A percentile compares a stretch with the other conserved stretches of the same genome.
These are phyloP conservation scores for Eurytoma adleriae DNA, from an alignment of 2,888 invertebrate species.

Conservation along the genomic window DNA sequence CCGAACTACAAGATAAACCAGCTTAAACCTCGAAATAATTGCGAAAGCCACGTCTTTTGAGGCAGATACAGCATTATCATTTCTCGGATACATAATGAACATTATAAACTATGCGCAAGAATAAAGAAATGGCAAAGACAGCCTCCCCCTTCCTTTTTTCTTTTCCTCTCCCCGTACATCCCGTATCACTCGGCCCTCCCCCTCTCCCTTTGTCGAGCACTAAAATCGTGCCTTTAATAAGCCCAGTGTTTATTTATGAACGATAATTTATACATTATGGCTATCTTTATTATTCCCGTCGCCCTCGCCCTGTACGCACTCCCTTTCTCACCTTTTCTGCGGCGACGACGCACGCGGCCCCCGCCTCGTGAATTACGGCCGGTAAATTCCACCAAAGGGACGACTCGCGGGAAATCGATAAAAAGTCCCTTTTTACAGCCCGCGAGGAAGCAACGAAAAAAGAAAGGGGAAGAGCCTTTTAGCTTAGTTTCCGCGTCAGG, in stretches of 20 bases:
- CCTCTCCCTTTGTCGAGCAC: slow-evolving; percentile 27
- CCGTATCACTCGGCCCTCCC: slow-evolving; percentile 20
- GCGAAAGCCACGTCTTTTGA: not conserved
- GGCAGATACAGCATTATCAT: slow-evolving; percentile 41
- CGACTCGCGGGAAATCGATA: slow-evolving; percentile 23
- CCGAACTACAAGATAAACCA: not conserved
- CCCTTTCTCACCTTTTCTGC: not conserved
- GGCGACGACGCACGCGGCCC: not conserved
- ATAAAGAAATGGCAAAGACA: slow-evolving; percentile 58
- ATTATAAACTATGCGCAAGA: slow-evolving; percentile 51
- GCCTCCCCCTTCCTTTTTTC: not conserved
- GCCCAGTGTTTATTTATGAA: slow-evolving; percentile 55
- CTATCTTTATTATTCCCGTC: slow-evolving; percentile 50
- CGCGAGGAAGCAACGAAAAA: not conserved
- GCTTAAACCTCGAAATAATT: not conserved
- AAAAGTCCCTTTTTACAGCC: not conserved
- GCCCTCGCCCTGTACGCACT: not conserved
- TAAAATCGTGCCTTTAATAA: slow-evolving; percentile 53
- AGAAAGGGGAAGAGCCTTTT: not conserved
- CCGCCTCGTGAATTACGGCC: slow-evolving; percentile 20
- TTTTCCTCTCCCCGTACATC: not conserved
- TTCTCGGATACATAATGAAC: slow-evolving; percentile 51
- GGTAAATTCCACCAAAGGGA: slow-evolving; percentile 14
- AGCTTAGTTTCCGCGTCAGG: no score
- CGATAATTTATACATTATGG: slow-evolving; percentile 52